Conservation (phyloP, 2,888 invertebrate genomes). For the Oscheius sp. region DNA sequence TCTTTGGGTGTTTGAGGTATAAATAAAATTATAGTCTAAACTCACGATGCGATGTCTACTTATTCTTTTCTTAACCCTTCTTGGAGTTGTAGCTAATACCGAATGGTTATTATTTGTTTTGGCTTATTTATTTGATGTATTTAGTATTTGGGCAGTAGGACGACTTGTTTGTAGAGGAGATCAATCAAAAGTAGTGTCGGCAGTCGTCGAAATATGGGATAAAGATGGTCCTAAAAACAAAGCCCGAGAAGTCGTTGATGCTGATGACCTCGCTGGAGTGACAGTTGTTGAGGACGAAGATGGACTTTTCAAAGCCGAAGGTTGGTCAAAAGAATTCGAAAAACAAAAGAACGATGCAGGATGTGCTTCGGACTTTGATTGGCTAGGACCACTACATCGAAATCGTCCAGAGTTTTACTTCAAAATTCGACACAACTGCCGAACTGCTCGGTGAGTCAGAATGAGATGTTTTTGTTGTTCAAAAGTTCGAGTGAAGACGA, state of each 20-base stretch:
- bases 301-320: constrained; percentile 54
- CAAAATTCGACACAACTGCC: constrained; percentile 57
- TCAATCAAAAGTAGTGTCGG: constrained; percentile 43
- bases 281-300: constrained; percentile 50
- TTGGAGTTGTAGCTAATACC: too few species aligned
- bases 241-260: constrained; percentile 37
- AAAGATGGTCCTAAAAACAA: constrained; percentile 52
- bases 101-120: too few species aligned
- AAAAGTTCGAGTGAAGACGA: too few species aligned
- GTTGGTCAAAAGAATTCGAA: too few species aligned
- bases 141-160: constrained; percentile 65
- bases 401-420: constrained; percentile 64
- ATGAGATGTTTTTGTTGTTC: too few species aligned
- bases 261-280: constrained; percentile 62
- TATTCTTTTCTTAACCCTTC: too few species aligned
- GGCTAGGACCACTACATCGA: constrained; percentile 45
- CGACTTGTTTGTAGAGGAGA: constrained; percentile 50
- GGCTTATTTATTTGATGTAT: too few species aligned
- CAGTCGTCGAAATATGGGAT: constrained; percentile 62
- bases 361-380: constrained; percentile 59
- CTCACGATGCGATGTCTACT: too few species aligned
- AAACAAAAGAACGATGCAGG: constrained; percentile 38
- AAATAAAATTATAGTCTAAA: too few species aligned
- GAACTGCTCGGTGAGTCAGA: constrained; percentile 21
- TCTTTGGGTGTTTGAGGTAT: neutral